phyloP scores from a whole-genome alignment of 2,113 vertebrate genomes.

The Pimephales promelas region DNA sequence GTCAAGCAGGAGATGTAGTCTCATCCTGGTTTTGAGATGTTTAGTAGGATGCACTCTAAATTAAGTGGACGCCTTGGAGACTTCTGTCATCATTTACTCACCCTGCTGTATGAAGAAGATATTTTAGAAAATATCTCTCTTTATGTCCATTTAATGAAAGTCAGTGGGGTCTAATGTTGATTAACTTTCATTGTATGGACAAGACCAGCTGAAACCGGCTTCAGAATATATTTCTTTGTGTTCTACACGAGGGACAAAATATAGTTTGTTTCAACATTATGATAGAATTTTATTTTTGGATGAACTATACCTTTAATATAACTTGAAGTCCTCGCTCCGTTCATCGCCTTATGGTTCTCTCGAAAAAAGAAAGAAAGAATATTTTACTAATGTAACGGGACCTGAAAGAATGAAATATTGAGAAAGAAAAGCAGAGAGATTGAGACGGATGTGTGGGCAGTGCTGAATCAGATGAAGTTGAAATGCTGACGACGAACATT shows the following conservation, averaged over 20 bases:
- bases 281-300: not conserved
- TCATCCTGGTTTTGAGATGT: slow-evolving; percentile 30
- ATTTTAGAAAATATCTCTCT: not conserved
- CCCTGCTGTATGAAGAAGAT: not conserved
- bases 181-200: not conserved
- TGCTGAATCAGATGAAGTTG: slow-evolving; percentile 66
- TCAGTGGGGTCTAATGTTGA: not conserved
- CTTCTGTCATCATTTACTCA: not conserved
- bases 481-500: slow-evolving; percentile 56
- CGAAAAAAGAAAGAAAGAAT: not conserved
- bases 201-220: not conserved
- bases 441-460: slow-evolving; percentile 54
- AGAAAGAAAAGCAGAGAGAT: slow-evolving; percentile 14
- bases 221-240: not conserved
- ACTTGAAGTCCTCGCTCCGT: not conserved
- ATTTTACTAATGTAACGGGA: slow-evolving; percentile 15
- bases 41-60: slow-evolving; percentile 22
- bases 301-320: not conserved
- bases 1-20: slow-evolving; percentile 50
- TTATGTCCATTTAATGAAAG: not conserved
- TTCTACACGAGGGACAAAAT: not conserved
- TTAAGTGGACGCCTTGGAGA: slow-evolving; percentile 15
- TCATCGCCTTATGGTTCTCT: not conserved
- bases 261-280: not conserved
- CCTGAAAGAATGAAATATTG: not conserved